These are phyloP conservation scores for Drosophila auraria DNA, from an alignment of 1,140 invertebrate species.

Conservation along the genomic window DNA sequence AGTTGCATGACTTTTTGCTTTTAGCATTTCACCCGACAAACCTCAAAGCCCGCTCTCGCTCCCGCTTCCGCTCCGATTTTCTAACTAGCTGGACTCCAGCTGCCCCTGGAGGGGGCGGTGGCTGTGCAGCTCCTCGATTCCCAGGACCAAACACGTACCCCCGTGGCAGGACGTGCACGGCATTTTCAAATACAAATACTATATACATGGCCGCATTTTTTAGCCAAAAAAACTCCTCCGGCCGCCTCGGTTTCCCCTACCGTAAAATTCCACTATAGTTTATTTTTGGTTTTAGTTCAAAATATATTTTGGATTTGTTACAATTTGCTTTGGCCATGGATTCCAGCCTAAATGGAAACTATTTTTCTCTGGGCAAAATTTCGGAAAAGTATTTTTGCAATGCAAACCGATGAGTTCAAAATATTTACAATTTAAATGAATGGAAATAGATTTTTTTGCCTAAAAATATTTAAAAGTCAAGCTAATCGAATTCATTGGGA, in stretches of 20 bases:
- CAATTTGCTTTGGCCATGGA: slow-evolving; percentile 41
- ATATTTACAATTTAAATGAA: slow-evolving; percentile 4
- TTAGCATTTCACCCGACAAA: slow-evolving; percentile 72
- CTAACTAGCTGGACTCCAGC: slow-evolving; percentile 29
- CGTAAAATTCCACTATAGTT: slow-evolving; percentile 5
- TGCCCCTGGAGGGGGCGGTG: slow-evolving; percentile 29
- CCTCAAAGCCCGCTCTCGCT: slow-evolving; percentile 23
- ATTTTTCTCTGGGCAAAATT: slow-evolving; percentile 24
- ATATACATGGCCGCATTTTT: slow-evolving; percentile 70
- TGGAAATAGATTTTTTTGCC: neutral
- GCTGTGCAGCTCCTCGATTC: slow-evolving; percentile 48
- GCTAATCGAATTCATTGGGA: no score
- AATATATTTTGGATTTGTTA: slow-evolving; percentile 49
- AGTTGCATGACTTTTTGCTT: slow-evolving; percentile 82
- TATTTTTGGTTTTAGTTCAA: slow-evolving; percentile 39
- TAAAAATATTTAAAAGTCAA: no score
- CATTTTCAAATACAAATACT: slow-evolving; percentile 76
- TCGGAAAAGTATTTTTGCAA: slow-evolving; percentile 1
- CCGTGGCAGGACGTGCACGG: slow-evolving; percentile 70
- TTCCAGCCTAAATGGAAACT: slow-evolving; percentile 38
- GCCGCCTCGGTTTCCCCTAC: neutral
- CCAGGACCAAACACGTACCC: slow-evolving; percentile 72
- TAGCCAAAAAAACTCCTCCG: slow-evolving; percentile 25
- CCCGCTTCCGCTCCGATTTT: neutral
- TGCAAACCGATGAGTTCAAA: slow-evolving; percentile 11